phyloP scores from a whole-genome alignment of 2,888 invertebrate genomes.

The Stratiomys singularior region DNA sequence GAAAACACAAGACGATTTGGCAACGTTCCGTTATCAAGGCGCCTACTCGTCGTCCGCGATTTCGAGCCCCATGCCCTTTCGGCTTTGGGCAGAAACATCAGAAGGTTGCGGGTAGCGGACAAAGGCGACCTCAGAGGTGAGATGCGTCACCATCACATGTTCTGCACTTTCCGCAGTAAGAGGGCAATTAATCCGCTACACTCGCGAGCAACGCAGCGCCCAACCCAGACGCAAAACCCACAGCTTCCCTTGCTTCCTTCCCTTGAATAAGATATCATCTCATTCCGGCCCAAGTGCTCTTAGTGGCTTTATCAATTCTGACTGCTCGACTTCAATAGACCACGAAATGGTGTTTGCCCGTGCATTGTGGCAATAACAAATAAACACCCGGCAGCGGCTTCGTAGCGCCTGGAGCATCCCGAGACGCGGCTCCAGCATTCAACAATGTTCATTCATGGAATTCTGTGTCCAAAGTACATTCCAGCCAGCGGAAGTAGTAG shows the following conservation, averaged over 20 bases:
- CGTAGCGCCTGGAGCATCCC: conserved; percentile 5
- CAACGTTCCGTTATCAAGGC: conserved; percentile 4
- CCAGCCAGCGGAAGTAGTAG: conserved; percentile 37
- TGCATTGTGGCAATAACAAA: conserved; percentile 16
- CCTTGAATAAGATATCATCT: too few species aligned
- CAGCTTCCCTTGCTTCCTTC: background rate
- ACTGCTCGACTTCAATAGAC: background rate
- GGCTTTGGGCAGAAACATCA: too few species aligned
- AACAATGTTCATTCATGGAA: conserved; percentile 43
- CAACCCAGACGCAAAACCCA: too few species aligned
- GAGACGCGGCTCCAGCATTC: background rate
- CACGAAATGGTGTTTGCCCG: conserved; percentile 26
- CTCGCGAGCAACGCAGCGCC: background rate
- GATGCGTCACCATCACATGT: too few species aligned
- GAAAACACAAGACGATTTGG: conserved; percentile 4
- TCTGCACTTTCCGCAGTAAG: too few species aligned
- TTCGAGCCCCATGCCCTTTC: background rate
- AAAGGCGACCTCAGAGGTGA: too few species aligned
- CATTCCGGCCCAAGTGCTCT: background rate
- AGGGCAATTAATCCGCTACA: background rate
- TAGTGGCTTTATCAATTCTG: conserved; percentile 11
- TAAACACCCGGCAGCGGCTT: conserved; percentile 1
- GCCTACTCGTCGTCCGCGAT: background rate
- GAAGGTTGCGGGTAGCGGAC: too few species aligned
- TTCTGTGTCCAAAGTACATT: conserved; percentile 15